Conservation (phyloP, 2,888 invertebrate species). For the Agriotes lineatus region DNA sequence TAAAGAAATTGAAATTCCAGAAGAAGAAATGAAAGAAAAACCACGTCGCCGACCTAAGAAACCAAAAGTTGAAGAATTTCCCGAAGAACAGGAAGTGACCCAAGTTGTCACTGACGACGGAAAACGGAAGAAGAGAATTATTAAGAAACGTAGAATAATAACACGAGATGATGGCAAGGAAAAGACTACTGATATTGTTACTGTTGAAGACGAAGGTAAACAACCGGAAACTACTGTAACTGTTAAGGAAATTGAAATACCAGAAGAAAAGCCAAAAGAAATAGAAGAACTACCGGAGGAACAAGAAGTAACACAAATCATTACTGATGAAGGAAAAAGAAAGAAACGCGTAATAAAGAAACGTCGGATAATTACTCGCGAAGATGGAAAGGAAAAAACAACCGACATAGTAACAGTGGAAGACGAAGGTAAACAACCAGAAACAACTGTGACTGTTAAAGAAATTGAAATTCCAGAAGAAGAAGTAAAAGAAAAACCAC, state of each 20-base stretch:
- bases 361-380: constrained; percentile 48
- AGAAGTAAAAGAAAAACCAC: constrained; percentile 48
- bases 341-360: constrained; percentile 58
- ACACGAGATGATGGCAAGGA: constrained; percentile 55
- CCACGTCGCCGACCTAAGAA: constrained; percentile 56
- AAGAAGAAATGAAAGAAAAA: constrained; percentile 61
- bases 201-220: constrained; percentile 57
- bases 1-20: constrained; percentile 49
- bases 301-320: constrained; percentile 52
- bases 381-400: constrained; percentile 54
- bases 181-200: constrained; percentile 55
- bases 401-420: constrained; percentile 66
- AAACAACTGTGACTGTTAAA: constrained; percentile 49
- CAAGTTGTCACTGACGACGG: constrained; percentile 54
- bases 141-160: constrained; percentile 60
- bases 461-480: constrained; percentile 59
- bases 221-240: constrained; percentile 57
- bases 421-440: constrained; percentile 63
- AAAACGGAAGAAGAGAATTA: constrained; percentile 52
- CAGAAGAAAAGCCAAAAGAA: constrained; percentile 58
- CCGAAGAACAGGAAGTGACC: constrained; percentile 54
- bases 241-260: constrained; percentile 52
- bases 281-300: constrained; percentile 59
- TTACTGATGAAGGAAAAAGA: constrained; percentile 51
- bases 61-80: constrained; percentile 56